These are phyloP conservation scores for Metridium senile DNA, from an alignment of 92 coral and sea anemone species.

Conservation along the genomic window DNA sequence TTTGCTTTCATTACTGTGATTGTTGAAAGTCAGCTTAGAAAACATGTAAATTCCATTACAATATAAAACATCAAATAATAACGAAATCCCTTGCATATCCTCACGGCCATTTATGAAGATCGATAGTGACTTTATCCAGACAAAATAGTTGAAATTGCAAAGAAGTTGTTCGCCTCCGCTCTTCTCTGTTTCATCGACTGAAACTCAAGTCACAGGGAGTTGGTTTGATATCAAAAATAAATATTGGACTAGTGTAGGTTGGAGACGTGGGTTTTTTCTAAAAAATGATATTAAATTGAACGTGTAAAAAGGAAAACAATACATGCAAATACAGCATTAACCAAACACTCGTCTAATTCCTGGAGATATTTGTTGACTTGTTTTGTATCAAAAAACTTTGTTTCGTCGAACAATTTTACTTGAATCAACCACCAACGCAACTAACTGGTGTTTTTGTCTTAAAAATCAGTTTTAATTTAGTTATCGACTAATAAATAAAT, in stretches of 20 bases:
- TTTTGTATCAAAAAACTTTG: neutral
- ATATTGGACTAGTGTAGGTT: neutral
- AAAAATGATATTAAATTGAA: too few relatives aligned
- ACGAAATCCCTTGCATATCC: neutral
- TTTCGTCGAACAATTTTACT: neutral
- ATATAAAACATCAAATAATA: neutral
- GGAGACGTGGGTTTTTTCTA: neutral
- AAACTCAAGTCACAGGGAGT: neutral
- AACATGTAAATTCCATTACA: neutral
- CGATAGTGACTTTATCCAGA: constrained; percentile 10
- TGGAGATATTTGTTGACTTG: neutral
- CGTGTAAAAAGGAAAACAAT: too few relatives aligned
- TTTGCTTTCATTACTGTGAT: constrained; percentile 2
- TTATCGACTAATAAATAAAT: neutral
- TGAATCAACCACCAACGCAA: neutral
- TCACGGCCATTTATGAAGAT: neutral
- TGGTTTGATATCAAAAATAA: neutral
- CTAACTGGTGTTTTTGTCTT: neutral
- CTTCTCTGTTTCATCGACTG: neutral
- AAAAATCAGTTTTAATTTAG: neutral
- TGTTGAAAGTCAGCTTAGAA: neutral
- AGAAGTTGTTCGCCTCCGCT: neutral
- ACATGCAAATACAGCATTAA: neutral
- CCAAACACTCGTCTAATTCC: neutral
- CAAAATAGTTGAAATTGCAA: constrained; percentile 5